Evolutionary conservation across 2,888 invertebrate species (phyloP).

Genomic region (Plusia festucae): DNA sequence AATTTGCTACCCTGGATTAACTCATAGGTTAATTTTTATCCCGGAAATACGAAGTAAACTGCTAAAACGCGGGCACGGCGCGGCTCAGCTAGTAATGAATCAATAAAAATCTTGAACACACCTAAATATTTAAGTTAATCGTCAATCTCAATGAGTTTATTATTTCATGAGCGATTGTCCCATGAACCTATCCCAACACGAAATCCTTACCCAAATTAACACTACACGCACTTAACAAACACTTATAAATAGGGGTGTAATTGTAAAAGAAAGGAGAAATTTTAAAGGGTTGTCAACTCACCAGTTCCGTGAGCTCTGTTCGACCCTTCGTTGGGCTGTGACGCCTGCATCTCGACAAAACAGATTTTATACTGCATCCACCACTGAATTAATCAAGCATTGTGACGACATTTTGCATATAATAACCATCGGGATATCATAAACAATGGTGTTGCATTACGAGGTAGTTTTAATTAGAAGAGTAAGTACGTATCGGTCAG

Average conservation of each 20-base stretch:
- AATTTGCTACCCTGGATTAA: too few relatives aligned
- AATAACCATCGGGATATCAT: slow-evolving; percentile 62
- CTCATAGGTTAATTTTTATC: too few relatives aligned
- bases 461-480: slow-evolving; percentile 58
- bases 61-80: too few relatives aligned
- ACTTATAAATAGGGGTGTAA: slow-evolving; percentile 5
- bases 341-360: slow-evolving; percentile 55
- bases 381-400: slow-evolving; percentile 66
- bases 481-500: slow-evolving; percentile 24
- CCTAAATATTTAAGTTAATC: too few relatives aligned
- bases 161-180: too few relatives aligned
- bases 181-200: background rate
- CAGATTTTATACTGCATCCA: slow-evolving; percentile 79
- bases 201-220: background rate
- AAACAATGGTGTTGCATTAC: slow-evolving; percentile 68
- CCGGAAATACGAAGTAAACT: too few relatives aligned
- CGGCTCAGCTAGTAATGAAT: too few relatives aligned
- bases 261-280: slow-evolving; percentile 2
- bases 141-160: too few relatives aligned
- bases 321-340: slow-evolving; percentile 73
- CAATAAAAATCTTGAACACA: too few relatives aligned
- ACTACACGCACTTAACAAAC: background rate
- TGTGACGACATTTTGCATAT: slow-evolving; percentile 70
- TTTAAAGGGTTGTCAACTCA: slow-evolving; percentile 43
- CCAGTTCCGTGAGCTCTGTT: slow-evolving; percentile 66